Percentiles rank a stretch among this genome's conserved stretches.
phyloP scores from a whole-genome alignment of 2,113 vertebrate genomes.

The Corapipo altera region DNA sequence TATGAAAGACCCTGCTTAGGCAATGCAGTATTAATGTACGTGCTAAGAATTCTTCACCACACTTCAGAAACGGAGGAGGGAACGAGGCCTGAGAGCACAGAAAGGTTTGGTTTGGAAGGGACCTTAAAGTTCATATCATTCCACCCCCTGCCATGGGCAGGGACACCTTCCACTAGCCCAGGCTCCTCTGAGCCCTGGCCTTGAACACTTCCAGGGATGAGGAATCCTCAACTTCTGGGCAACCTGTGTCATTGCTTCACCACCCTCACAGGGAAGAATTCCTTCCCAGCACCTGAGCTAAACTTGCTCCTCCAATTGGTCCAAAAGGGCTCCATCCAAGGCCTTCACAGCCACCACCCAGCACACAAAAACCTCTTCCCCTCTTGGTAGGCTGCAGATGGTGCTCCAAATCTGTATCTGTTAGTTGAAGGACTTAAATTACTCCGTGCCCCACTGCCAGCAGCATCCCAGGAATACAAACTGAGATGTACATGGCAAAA shows the following conservation, averaged over 20 bases:
- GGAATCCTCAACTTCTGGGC: not conserved
- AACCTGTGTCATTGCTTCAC: not conserved
- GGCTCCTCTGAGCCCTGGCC: not conserved
- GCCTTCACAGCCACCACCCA: not conserved
- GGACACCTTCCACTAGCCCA: not conserved
- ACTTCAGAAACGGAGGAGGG: not conserved
- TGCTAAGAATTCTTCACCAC: too few species aligned
- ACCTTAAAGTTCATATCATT: not conserved
- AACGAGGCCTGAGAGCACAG: not conserved
- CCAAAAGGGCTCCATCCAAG: not conserved
- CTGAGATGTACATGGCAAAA: not conserved
- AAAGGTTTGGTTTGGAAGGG: not conserved
- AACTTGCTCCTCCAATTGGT: not conserved
- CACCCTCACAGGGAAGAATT: not conserved
- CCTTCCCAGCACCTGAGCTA: not conserved
- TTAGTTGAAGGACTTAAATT: not conserved
- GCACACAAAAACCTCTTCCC: not conserved
- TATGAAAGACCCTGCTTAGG: not conserved
- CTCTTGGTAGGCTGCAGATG: not conserved
- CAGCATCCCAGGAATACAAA: not conserved
- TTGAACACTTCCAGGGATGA: not conserved
- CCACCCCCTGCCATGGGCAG: not conserved
- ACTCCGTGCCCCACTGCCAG: not conserved
- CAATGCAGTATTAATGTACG: accelerated
- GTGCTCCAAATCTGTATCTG: not conserved